Conservation (phyloP, 2,888 invertebrate species). For the Zygothrica quintamaculata region DNA sequence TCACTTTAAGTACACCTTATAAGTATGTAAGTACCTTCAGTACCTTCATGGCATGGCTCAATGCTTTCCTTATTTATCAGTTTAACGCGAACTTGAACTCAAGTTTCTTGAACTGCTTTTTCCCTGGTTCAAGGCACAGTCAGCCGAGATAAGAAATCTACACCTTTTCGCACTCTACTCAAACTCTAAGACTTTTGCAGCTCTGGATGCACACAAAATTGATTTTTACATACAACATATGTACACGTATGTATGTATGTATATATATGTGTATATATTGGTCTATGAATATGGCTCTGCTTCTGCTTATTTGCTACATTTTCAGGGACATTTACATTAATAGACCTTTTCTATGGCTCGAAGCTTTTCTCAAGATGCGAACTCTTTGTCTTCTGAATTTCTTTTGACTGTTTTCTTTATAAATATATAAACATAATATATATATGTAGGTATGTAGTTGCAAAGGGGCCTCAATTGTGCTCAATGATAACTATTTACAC, state of each 20-base stretch:
- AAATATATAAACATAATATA: background rate
- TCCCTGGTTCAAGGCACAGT: conserved; percentile 18
- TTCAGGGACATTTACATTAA: conserved; percentile 34
- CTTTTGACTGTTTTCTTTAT: conserved; percentile 11
- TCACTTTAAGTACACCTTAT: background rate
- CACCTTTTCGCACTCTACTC: conserved; percentile 19
- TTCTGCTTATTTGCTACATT: conserved; percentile 29
- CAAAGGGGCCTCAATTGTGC: conserved; percentile 26
- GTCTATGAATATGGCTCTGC: conserved; percentile 29
- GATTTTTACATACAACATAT: conserved; percentile 29
- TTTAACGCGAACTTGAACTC: conserved; percentile 50
- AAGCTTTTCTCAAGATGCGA: background rate
- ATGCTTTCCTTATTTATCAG: conserved; percentile 2
- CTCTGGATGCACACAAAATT: conserved; percentile 37
- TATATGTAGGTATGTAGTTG: no score
- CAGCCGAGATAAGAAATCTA: conserved; percentile 9
- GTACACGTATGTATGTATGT: background rate
- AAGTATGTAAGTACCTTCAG: background rate
- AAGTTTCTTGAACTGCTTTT: conserved; percentile 57
- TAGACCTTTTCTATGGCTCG: conserved; percentile 20
- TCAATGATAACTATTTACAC: conserved; percentile 25
- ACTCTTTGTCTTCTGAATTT: conserved; percentile 16
- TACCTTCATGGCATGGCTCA: conserved; percentile 9
- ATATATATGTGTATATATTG: conserved; percentile 2
- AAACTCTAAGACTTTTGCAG: conserved; percentile 30